phyloP scores from a whole-genome alignment of 2,797 vertebrate genomes.

The Falco rusticolus region DNA sequence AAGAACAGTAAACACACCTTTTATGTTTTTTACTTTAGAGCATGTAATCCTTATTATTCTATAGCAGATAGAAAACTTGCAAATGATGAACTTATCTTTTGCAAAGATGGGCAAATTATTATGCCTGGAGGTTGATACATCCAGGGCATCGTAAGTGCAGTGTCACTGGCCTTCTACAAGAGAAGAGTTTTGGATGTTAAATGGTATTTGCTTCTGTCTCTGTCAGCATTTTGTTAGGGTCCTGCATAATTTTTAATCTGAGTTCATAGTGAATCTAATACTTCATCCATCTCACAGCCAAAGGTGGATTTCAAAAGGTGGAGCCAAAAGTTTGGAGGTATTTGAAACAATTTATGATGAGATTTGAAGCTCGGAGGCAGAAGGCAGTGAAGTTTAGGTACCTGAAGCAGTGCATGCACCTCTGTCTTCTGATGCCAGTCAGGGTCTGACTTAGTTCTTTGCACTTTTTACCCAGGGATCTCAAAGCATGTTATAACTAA shows the following conservation, averaged over 20 bases:
- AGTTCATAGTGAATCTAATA: neutral
- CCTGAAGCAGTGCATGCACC: fast-evolving
- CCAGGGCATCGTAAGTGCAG: neutral
- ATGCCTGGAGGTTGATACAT: neutral
- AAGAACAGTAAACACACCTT: neutral
- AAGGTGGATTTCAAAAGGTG: neutral
- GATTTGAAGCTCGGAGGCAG: neutral
- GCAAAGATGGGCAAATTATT: neutral
- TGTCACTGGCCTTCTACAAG: neutral
- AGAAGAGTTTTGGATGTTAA: neutral
- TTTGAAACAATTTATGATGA: neutral
- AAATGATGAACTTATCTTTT: neutral
- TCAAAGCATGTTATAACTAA: neutral
- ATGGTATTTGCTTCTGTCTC: neutral
- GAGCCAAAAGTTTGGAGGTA: neutral
- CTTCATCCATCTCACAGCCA: neutral
- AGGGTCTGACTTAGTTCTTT: neutral
- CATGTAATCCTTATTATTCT: neutral
- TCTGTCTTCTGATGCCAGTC: neutral
- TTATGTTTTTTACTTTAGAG: neutral
- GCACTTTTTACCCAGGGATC: neutral
- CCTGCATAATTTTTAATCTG: neutral
- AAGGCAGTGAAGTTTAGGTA: neutral
- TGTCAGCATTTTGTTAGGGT: neutral
- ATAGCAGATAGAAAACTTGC: neutral